Conservation (phyloP, 1,140 invertebrate species). For the Sycophaga agraensis region DNA sequence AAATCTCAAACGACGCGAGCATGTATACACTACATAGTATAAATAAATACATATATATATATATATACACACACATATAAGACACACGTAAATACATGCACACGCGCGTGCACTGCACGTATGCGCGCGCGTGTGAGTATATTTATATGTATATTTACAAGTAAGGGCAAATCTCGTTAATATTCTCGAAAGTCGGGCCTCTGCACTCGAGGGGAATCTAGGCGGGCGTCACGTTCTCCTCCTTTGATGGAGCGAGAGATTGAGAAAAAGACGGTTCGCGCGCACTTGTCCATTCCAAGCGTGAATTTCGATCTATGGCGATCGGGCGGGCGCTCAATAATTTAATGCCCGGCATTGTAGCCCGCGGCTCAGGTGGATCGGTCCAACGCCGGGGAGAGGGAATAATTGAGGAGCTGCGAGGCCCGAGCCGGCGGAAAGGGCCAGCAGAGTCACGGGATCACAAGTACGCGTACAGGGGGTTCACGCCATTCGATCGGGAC, state of each 20-base stretch:
- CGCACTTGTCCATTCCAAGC: too few relatives aligned
- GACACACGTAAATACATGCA: conserved; percentile 22
- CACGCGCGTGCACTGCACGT: not conserved
- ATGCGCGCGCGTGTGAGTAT: not conserved
- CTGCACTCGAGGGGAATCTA: too few relatives aligned
- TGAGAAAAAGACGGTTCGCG: not conserved
- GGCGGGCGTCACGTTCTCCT: too few relatives aligned
- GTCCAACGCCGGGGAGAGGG: too few relatives aligned
- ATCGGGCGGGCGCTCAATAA: not conserved
- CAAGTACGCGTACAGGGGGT: not conserved
- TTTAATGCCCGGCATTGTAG: not conserved
- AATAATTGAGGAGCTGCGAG: too few relatives aligned
- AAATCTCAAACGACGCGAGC: conserved; percentile 21
- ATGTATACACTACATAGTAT: conserved; percentile 32
- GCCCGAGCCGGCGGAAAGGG: not conserved
- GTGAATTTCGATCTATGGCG: too few relatives aligned
- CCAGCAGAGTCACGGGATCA: conserved; percentile 9
- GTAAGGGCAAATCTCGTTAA: conserved; percentile 6
- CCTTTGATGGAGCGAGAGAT: too few relatives aligned
- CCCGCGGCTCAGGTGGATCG: too few relatives aligned
- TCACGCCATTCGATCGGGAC: not conserved
- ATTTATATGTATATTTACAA: not conserved
- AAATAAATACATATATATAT: conserved; percentile 19
- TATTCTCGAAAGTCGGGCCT: conserved; percentile 6
- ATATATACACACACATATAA: conserved; percentile 23